Base-by-base conservation (phyloP, 2,888 invertebrate genomes). In the Agriopis marginaria region DNA sequence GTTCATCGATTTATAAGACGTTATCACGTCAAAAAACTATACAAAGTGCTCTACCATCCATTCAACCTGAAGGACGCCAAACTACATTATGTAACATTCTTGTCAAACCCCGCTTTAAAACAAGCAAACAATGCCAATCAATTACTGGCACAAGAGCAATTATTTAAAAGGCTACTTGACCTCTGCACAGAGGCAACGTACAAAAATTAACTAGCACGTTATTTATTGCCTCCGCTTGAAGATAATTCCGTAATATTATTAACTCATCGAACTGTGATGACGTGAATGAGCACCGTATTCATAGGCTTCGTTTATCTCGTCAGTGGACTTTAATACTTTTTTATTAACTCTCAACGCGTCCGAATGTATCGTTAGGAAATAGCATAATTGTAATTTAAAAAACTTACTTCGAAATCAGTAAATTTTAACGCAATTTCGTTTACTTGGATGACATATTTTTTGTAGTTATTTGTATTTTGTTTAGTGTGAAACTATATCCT, bases 161-260 rank as follows among this genome's bases (percentile, higher is more conserved):
- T 86, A 88, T 86, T 91, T 89, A 86, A 85, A 84, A 80, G 74
- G 80, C 82, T 78, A 71, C 81, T 85, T 86, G 91, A 90, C 90
- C 91, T 91, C 86, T 77, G 80, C 80, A 80, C 84, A 79, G 84
- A 84, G 82, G 86, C 81, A 82, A 79, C 80, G 77, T 77, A 82
- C 83, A 87, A 89, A 90, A 89, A 89, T 88, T 86, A 88, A 87
- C 86, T 85, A 81, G 86, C 84, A 83, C 80, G 76, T 86, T 84
- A 88, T 90, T 89, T 88, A 90, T 88, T 88, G 81, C 71, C 77
- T 79, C 79, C 81, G 82, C 77, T 83, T 77, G 71, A 75, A 87
- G 85, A 88, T 88, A 88, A 89, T 89, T 86, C 86, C 81, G 82
- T 86, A 80, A 86, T 85, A 86, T 86, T 86, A 89, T 89, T 88